These are phyloP conservation scores for Salvelinus namaycush DNA, from an alignment of 2,113 vertebrate genomes.

Conservation along the genomic window DNA sequence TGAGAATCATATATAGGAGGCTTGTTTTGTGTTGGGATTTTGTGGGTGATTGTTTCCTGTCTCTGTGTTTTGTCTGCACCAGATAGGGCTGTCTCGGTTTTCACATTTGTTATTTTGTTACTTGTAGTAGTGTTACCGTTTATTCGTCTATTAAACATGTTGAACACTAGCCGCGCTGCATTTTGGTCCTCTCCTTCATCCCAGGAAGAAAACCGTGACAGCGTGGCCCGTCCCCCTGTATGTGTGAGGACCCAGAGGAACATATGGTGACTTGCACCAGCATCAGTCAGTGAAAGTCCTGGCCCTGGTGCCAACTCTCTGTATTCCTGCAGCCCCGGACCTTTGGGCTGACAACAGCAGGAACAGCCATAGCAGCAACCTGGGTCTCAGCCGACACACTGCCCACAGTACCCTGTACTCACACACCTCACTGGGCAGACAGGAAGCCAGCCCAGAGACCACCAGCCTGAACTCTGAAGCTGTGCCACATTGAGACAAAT, in stretches of 20 bases:
- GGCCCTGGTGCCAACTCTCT: slow-evolving; percentile 51
- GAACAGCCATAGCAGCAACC: slow-evolving; percentile 41
- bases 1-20: no score
- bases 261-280: slow-evolving; percentile 66
- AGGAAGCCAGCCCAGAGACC: slow-evolving; percentile 28
- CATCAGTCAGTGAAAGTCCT: slow-evolving; percentile 41
- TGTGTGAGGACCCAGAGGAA: slow-evolving; percentile 39
- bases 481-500: background rate
- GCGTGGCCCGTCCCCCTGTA: background rate
- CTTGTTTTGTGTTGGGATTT: no score
- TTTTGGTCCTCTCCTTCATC: no score
- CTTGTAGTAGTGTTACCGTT: no score
- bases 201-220: no score
- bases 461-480: background rate
- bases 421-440: slow-evolving; percentile 37
- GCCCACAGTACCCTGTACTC: slow-evolving; percentile 40
- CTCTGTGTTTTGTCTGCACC: no score
- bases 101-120: no score
- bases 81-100: no score
- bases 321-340: slow-evolving; percentile 46
- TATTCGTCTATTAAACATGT: no score
- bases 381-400: slow-evolving; percentile 15
- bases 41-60: no score
- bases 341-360: slow-evolving; percentile 22
- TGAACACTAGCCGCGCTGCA: no score